A percentile compares a stretch with the other conserved stretches of the same genome.
These are phyloP conservation scores for Tortricodes alternella DNA, from an alignment of 2,888 invertebrate genomes.

Conservation along the genomic window DNA sequence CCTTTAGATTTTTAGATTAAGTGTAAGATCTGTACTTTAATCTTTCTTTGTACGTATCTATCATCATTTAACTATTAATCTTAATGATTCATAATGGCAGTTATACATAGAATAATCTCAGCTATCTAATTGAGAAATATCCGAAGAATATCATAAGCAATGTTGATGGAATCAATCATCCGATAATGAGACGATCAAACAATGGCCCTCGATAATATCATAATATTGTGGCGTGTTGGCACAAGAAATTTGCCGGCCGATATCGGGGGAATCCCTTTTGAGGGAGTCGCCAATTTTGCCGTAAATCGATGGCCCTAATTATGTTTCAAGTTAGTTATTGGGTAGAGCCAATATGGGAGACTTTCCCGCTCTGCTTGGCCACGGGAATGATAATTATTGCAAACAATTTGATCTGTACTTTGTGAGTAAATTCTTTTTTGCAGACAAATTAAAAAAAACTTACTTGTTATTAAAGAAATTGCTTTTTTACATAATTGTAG, in stretches of 20 bases:
- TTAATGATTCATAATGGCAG: no score
- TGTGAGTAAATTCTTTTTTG: no score
- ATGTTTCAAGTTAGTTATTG: constrained; percentile 82
- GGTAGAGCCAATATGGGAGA: constrained; percentile 71
- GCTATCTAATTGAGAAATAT: constrained; percentile 4
- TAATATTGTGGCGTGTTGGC: constrained; percentile 69
- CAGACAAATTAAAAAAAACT: no score
- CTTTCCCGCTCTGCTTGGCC: constrained; percentile 52
- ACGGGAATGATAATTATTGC: no score
- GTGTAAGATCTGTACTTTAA: no score
- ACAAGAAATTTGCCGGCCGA: constrained; percentile 78
- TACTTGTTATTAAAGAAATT: no score
- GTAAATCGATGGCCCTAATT: constrained; percentile 80
- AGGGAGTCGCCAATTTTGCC: constrained; percentile 76
- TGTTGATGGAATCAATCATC: constrained; percentile 74
- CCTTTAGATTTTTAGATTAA: no score
- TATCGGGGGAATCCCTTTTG: constrained; percentile 67
- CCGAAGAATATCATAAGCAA: constrained; percentile 26
- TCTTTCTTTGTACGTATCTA: no score
- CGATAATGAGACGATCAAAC: constrained; percentile 79
- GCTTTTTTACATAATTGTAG: no score
- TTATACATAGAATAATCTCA: constrained; percentile 15
- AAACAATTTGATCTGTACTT: background rate
- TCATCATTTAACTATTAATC: no score
- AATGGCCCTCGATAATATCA: constrained; percentile 74